Evolutionary conservation across 2,797 vertebrate genomes (phyloP).

Genomic region (Poecilia wingei): DNA sequence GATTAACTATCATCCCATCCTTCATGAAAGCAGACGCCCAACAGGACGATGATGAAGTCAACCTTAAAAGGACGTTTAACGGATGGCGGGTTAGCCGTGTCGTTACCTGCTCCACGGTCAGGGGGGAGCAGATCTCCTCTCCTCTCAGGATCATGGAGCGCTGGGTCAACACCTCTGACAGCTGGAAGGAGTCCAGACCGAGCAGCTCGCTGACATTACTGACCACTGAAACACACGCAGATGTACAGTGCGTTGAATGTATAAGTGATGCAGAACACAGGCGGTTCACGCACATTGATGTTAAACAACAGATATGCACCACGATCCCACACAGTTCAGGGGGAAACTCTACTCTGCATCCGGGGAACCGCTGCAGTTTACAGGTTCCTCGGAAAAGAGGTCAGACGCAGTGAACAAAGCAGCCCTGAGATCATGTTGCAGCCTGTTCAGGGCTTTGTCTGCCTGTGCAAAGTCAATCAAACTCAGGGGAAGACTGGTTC

Average conservation of each 20-base stretch:
- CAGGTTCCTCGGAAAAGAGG: constrained; percentile 68
- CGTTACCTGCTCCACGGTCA: constrained; percentile 90
- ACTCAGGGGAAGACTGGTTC: constrained; percentile 27
- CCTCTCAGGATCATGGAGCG: constrained; percentile 93
- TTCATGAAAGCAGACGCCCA: constrained; percentile 1
- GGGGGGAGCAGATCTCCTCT: constrained; percentile 93
- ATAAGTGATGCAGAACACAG: constrained; percentile 14
- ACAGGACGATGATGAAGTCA: not conserved
- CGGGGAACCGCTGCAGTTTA: constrained; percentile 49
- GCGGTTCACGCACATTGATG: constrained; percentile 39
- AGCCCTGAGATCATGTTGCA: constrained; percentile 73
- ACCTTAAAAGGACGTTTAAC: not conserved
- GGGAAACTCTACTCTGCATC: constrained; percentile 47
- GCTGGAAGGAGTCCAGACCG: constrained; percentile 89
- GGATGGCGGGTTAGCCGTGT: constrained; percentile 25
- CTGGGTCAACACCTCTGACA: constrained; percentile 92
- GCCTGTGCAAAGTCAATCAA: constrained; percentile 61
- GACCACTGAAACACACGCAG: constrained; percentile 82
- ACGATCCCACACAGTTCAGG: constrained; percentile 42
- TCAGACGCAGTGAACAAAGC: constrained; percentile 69
- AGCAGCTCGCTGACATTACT: constrained; percentile 88
- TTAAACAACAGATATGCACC: constrained; percentile 42
- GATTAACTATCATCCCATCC: constrained; percentile 21
- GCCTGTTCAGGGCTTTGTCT: constrained; percentile 67
- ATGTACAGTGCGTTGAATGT: constrained; percentile 19